Percentiles rank a stretch among this genome's conserved stretches.
Evolutionary conservation across 2,797 vertebrate species (phyloP).

Genomic region (Petrocephalus schoutedeni): DNA sequence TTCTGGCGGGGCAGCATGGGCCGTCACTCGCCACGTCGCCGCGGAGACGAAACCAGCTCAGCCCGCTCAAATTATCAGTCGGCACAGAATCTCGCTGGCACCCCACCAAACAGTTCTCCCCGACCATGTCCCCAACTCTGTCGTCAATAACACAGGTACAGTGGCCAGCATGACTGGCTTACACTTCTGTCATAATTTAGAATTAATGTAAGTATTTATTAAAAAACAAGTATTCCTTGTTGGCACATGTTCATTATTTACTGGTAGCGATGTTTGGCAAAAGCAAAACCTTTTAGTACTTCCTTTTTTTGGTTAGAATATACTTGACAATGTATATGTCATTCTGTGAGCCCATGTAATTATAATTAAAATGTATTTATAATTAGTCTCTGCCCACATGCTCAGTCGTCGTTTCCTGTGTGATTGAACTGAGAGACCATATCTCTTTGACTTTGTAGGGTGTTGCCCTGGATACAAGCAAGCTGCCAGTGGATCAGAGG

Average conservation of each 20-base stretch:
- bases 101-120: slow-evolving; percentile 74
- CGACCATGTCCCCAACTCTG: slow-evolving; percentile 73
- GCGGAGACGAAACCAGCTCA: slow-evolving; percentile 67
- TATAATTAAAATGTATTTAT: background rate
- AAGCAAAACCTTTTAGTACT: background rate
- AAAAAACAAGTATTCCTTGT: background rate
- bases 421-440: background rate
- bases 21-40: slow-evolving; percentile 46
- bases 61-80: slow-evolving; percentile 66
- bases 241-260: background rate
- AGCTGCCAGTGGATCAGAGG: slow-evolving; percentile 60
- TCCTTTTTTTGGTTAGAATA: background rate
- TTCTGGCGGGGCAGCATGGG: slow-evolving; percentile 32
- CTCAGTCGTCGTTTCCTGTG: background rate
- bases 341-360: background rate
- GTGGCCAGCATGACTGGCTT: background rate
- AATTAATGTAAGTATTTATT: background rate
- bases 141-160: slow-evolving; percentile 75
- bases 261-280: background rate
- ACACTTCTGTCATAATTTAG: background rate
- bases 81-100: slow-evolving; percentile 66
- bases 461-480: slow-evolving; percentile 65
- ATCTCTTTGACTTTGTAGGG: slow-evolving; percentile 48
- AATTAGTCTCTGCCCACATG: background rate
- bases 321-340: background rate